phyloP scores from a whole-genome alignment of 2,797 vertebrate species.

The Sebastes hopkinsi region DNA sequence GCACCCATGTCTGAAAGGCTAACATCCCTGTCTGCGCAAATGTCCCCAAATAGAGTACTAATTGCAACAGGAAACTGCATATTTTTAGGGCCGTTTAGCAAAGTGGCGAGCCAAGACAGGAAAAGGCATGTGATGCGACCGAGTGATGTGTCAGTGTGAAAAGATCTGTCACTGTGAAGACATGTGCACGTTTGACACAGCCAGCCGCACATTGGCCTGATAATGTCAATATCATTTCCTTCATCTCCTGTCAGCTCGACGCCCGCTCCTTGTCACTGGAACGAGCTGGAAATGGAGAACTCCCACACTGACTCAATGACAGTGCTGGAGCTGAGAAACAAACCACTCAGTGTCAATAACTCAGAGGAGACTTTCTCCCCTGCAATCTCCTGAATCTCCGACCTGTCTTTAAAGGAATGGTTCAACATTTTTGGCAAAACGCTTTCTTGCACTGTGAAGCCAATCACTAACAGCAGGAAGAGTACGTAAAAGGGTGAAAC shows the following conservation, averaged over 20 bases:
- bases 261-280: constrained; percentile 38
- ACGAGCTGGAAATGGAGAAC: constrained; percentile 43
- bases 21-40: constrained; percentile 25
- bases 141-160: constrained; percentile 23
- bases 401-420: neutral
- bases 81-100: constrained; percentile 63
- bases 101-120: constrained; percentile 34
- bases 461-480: too few relatives aligned
- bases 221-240: constrained; percentile 61
- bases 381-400: constrained; percentile 15
- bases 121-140: constrained; percentile 2
- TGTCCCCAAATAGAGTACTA: constrained; percentile 55
- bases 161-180: neutral
- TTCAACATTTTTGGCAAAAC: neutral
- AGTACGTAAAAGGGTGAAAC: too few relatives aligned
- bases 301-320: constrained; percentile 38
- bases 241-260: constrained; percentile 50
- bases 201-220: constrained; percentile 48
- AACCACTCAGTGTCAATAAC: constrained; percentile 36
- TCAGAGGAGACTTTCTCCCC: constrained; percentile 12
- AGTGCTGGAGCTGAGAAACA: constrained; percentile 38
- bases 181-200: constrained; percentile 35
- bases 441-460: neutral
- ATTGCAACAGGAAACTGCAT: constrained; percentile 65
- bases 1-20: constrained; percentile 52